phyloP scores from a whole-genome alignment of 2,888 invertebrate species.

The Athrips mouffetella region DNA sequence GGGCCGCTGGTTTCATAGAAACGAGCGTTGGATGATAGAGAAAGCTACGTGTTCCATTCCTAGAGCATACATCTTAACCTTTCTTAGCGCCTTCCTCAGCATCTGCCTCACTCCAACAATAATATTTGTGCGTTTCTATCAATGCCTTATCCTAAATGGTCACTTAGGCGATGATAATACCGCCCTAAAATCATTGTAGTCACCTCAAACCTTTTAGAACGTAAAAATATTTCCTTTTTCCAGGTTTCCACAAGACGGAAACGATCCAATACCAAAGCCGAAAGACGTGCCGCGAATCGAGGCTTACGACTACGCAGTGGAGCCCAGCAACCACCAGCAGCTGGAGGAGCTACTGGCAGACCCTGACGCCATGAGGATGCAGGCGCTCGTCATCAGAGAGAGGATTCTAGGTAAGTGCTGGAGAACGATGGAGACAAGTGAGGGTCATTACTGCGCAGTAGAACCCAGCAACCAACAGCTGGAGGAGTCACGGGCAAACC shows the following conservation, averaged over 20 bases:
- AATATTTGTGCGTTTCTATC: too few relatives aligned
- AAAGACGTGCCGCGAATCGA: constrained; percentile 83
- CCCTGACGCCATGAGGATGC: constrained; percentile 98
- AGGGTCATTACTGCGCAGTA: neutral
- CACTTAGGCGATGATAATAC: too few relatives aligned
- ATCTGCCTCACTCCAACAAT: too few relatives aligned
- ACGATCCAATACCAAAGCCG: constrained; percentile 85
- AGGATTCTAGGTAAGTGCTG: constrained; percentile 83
- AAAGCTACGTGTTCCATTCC: too few relatives aligned
- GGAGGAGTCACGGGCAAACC: constrained; percentile 92
- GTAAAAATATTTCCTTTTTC: neutral
- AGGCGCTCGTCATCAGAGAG: constrained; percentile 93
- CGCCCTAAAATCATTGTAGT: too few relatives aligned
- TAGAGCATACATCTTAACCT: too few relatives aligned
- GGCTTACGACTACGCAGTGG: constrained; percentile 93
- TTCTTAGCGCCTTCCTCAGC: too few relatives aligned
- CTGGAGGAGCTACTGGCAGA: constrained; percentile 93
- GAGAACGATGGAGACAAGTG: neutral
- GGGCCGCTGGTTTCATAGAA: constrained; percentile 93
- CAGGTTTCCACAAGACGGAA: constrained; percentile 80
- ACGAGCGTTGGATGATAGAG: constrained; percentile 93
- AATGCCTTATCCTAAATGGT: too few relatives aligned
- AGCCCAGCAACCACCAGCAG: constrained; percentile 87
- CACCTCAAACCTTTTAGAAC: too few relatives aligned
- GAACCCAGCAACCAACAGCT: constrained; percentile 86